Percentiles rank a stretch among this genome's conserved stretches.
Conservation (phyloP, 2,888 invertebrate genomes). For the Rhagonycha lutea region DNA sequence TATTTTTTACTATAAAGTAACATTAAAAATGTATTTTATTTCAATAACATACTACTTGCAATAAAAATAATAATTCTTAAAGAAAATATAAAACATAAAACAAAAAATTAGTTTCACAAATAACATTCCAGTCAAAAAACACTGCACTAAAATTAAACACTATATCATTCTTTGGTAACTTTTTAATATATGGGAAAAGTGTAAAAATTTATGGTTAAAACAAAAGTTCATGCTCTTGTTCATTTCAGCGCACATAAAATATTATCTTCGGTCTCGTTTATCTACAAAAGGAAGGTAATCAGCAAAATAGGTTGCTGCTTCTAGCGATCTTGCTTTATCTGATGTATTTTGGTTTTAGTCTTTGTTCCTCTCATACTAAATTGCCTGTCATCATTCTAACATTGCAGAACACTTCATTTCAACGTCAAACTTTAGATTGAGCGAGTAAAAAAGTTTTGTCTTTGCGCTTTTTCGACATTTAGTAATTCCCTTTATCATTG, state of each 20-base stretch:
- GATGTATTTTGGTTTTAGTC: constrained; percentile 27
- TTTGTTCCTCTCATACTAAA: constrained; percentile 40
- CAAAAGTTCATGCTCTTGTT: constrained; percentile 37
- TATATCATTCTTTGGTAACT: constrained; percentile 43
- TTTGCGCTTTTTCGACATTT: constrained; percentile 42
- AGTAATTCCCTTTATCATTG: constrained; percentile 40
- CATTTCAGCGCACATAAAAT: constrained; percentile 33
- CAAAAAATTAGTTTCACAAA: constrained; percentile 25
- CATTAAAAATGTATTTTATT: background rate
- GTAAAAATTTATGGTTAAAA: constrained; percentile 42
- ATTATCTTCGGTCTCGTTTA: constrained; percentile 36
- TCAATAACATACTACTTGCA: background rate
- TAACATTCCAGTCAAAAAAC: constrained; percentile 33
- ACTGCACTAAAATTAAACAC: constrained; percentile 43
- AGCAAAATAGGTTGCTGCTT: constrained; percentile 41
- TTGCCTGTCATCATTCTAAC: constrained; percentile 47
- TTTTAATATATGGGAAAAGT: constrained; percentile 46
- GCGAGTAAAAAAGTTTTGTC: constrained; percentile 41
- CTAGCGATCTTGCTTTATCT: constrained; percentile 31
- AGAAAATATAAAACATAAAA: constrained; percentile 15
- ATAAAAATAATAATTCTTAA: constrained; percentile 6
- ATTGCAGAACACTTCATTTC: constrained; percentile 48
- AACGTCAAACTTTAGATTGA: constrained; percentile 48
- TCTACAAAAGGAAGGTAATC: constrained; percentile 45
- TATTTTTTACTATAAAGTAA: background rate